These are phyloP conservation scores for Oreochromis grahami DNA, from an alignment of 2,797 vertebrate species.

Conservation along the genomic window DNA sequence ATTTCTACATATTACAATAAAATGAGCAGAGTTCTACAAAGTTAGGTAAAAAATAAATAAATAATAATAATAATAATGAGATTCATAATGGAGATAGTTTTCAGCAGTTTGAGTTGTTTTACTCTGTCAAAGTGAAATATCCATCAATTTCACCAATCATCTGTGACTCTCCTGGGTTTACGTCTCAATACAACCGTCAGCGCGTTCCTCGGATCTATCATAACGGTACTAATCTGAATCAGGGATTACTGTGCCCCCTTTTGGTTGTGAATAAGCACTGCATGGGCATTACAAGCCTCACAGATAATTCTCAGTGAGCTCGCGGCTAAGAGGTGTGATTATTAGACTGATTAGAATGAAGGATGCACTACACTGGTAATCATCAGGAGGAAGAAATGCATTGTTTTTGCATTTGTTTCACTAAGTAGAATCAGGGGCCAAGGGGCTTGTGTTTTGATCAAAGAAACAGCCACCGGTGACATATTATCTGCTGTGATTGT, in stretches of 20 bases:
- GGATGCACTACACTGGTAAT: background rate
- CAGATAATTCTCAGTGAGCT: background rate
- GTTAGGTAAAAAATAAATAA: background rate
- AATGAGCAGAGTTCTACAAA: background rate
- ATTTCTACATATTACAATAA: background rate
- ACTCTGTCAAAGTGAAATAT: background rate
- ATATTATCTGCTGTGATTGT: slow-evolving; percentile 44
- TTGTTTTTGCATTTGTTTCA: slow-evolving; percentile 10
- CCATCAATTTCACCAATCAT: background rate
- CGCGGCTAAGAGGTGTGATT: background rate
- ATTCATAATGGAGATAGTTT: background rate
- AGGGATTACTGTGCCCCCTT: slow-evolving; percentile 65
- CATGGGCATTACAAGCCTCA: slow-evolving; percentile 10
- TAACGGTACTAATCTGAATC: slow-evolving; percentile 1
- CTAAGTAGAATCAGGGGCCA: background rate
- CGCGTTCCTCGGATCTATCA: background rate
- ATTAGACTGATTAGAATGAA: slow-evolving; percentile 6
- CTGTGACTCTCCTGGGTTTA: background rate
- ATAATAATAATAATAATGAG: background rate
- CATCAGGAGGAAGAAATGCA: background rate
- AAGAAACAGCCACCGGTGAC: slow-evolving; percentile 20
- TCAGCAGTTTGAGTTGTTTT: background rate
- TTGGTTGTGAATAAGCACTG: slow-evolving; percentile 36
- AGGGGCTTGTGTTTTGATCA: slow-evolving; percentile 13
- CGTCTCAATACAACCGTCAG: background rate